Base-by-base conservation (phyloP, 2,888 invertebrate species). In the Meiosimyza decipiens region DNA sequence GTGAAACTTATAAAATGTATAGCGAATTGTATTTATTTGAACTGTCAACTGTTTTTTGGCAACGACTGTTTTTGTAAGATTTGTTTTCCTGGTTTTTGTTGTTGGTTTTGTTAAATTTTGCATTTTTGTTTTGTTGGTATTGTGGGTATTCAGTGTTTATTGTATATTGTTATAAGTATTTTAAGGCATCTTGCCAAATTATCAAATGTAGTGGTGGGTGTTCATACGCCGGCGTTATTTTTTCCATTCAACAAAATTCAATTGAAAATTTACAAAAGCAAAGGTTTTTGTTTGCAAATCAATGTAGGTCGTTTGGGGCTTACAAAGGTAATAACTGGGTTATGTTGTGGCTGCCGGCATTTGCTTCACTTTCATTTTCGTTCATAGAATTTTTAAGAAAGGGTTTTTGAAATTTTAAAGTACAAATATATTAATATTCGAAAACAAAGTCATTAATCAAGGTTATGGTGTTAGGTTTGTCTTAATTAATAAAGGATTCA, bases 231-330 rank as follows among this genome's bases (percentile, higher is more conserved):
- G 55, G 9, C 40, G 9, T 40, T 40, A 40, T 57, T 60, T 72
- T 65, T 64, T 40, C 15, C 33, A n/a, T 59, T 71, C 54, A 47
- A 54, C 55, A 54, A 54, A 54, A 50, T 15, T 15, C 66, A 7
- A 59, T 59, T 28, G 33, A 15, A 59, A 33, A 7, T 50, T 50
- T 65, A n/a, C 13, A 51, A 59, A 28, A 50, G 15, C 22, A 52
- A 22, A 16, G 6, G 22, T 49, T 64, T 12, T 51, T 28, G n/a
- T 51, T 65, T 15, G n/a, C 16, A 22, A 18, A 22, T 16, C 47
- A n/a, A 40, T 40, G 40, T 40, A 40, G 40, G 40, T 40, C 40
- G 9, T 40, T 40, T 7, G 40, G 40, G 40, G 9, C 1, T 40
- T 40, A 40, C 1, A 40, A 40, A 40, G 40, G 1, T 40, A 7